Base-by-base conservation (phyloP, 2,113 vertebrate genomes). In the Tursiops truncatus region DNA sequence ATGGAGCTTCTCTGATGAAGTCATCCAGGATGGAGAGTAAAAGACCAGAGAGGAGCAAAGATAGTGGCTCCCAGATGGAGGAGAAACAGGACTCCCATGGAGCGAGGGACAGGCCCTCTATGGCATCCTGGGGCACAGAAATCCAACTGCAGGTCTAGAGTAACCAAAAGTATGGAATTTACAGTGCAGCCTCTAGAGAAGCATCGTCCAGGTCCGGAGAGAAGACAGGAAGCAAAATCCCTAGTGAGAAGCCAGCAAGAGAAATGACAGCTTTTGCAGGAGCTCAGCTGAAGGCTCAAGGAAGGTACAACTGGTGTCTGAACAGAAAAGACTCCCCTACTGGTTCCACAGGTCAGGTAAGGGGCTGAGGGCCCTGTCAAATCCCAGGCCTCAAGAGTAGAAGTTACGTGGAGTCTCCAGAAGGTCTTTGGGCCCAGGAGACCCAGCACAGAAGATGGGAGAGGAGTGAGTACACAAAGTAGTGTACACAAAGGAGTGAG, bases 381-480 rank as follows among this genome's bases (percentile, higher is more conserved):
- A 41, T 11, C 15, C 36, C 11, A n/a, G 26, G 8, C 36, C 6
- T 3, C 15, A 1, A 73, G 2, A 65, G 31, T 7, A 56, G 36
- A 89, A 28, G 23, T 36, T 23, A 71, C 18, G 10, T 4, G 53
- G 33, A 20, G 12, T 53, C 60, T 84, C 53, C 47, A 67, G 60
- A 80, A 79, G 41, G 33, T 23, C 47, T 36, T 4, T 15, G 31
- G 80, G 7, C 53, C 25, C 33, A 12, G 33, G 60, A 84, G 80
- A 58, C 8, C 20, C 33, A 28, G 53, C 53, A 53, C 31, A 60
- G 70, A 53, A 3, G 15, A 12, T n/a, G 18, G 3, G 15, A 89
- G 79, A 68, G 8, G 26, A 80, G 25, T 12, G 1, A 25, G 26
- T 2, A 25, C 21, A 23, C 0, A 0, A 2, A n/a, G 73, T 10